A percentile compares a stretch with the other conserved stretches of the same genome.
Conservation (phyloP, 2,113 vertebrate species). For the Lamprologus tigripictilis region DNA sequence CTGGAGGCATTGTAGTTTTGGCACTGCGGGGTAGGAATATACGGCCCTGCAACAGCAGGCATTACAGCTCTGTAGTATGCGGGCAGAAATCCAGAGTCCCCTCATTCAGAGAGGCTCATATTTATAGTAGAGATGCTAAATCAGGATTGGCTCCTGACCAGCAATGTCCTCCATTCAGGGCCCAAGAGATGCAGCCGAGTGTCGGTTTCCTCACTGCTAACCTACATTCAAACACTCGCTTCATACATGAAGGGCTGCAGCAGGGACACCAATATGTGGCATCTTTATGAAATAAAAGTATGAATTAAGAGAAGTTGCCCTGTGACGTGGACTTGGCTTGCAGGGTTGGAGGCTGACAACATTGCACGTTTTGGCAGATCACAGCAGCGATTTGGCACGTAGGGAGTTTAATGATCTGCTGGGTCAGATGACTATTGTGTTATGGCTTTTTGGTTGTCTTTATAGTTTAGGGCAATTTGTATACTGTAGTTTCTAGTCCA, state of each 20-base stretch:
- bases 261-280: neutral
- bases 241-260: neutral
- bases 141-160: constrained; percentile 67
- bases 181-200: constrained; percentile 42
- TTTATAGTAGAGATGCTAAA: constrained; percentile 70
- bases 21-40: constrained; percentile 4
- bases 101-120: constrained; percentile 68
- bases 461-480: neutral
- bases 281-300: neutral
- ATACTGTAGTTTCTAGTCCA: neutral
- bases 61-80: constrained; percentile 32
- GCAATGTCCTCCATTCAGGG: constrained; percentile 61
- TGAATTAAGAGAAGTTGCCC: neutral
- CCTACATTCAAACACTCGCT: constrained; percentile 43
- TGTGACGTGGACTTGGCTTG: neutral
- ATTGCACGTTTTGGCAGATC: neutral
- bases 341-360: neutral
- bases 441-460: neutral
- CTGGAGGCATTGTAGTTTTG: constrained; percentile 6
- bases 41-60: constrained; percentile 18
- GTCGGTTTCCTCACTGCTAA: constrained; percentile 54
- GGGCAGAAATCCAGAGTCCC: constrained; percentile 58
- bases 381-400: neutral
- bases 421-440: neutral
- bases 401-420: neutral